Evolutionary conservation across 2,797 vertebrate genomes (phyloP).

Genomic region (Parotocinclus haroldoi): DNA sequence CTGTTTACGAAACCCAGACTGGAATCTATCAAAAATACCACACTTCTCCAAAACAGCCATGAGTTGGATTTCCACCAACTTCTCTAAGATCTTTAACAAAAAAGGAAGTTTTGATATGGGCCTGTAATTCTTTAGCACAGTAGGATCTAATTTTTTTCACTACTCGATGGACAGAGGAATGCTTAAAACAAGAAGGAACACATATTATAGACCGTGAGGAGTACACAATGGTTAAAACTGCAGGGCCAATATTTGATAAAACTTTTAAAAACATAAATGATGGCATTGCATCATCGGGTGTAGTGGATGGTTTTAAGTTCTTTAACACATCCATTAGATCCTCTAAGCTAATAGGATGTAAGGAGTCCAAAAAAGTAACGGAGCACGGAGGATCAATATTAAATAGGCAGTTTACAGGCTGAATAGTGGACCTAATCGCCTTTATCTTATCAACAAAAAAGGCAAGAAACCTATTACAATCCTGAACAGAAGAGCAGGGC

Average conservation of each 20-base stretch:
- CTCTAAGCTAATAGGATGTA: too few species aligned
- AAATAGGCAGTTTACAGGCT: too few species aligned
- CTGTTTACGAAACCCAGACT: too few species aligned
- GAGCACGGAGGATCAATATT: background rate
- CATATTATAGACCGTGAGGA: too few species aligned
- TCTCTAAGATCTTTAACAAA: slow-evolving; percentile 6
- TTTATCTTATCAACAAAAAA: slow-evolving; percentile 8
- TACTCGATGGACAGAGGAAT: background rate
- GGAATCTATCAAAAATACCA: background rate
- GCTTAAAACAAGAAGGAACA: background rate
- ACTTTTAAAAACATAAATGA: too few species aligned
- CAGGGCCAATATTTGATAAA: background rate
- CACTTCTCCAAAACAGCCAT: too few species aligned
- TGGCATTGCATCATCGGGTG: too few species aligned
- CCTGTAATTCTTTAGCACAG: background rate
- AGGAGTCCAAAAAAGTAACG: background rate
- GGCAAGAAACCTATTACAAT: background rate
- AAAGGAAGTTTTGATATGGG: too few species aligned
- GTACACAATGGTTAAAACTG: background rate
- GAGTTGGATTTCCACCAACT: background rate
- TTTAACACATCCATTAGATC: too few species aligned
- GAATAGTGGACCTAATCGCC: background rate
- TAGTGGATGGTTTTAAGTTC: too few species aligned
- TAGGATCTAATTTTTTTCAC: background rate
- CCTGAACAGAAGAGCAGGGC: too few species aligned